These are phyloP conservation scores for Catocala fraxini DNA, from an alignment of 2,888 invertebrate species.

Conservation along the genomic window DNA sequence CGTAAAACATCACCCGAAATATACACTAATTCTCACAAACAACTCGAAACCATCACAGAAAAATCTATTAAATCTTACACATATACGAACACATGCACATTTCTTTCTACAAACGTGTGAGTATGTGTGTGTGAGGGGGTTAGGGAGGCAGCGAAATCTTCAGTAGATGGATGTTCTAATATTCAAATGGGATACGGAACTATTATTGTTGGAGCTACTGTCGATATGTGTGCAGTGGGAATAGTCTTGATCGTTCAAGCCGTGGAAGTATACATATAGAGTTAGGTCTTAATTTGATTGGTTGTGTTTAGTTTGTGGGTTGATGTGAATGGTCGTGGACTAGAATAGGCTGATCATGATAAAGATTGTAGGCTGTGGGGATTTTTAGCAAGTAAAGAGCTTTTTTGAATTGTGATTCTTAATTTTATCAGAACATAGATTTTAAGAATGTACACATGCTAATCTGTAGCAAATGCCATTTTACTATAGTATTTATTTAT, in stretches of 20 bases:
- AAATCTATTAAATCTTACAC: constrained; percentile 49
- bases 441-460: too few relatives aligned
- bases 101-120: constrained; percentile 39
- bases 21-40: constrained; percentile 25
- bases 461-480: too few relatives aligned
- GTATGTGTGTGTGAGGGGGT: constrained; percentile 52
- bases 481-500: too few relatives aligned
- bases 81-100: constrained; percentile 35
- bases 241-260: constrained; percentile 65
- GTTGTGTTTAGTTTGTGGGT: too few relatives aligned
- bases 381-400: too few relatives aligned
- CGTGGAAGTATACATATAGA: not conserved
- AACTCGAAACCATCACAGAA: constrained; percentile 45
- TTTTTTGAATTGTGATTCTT: too few relatives aligned
- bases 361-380: too few relatives aligned
- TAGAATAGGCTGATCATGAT: too few relatives aligned
- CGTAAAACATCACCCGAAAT: not conserved
- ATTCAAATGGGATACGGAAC: constrained; percentile 88
- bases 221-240: constrained; percentile 72
- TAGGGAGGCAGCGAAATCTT: constrained; percentile 76
- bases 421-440: too few relatives aligned
- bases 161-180: constrained; percentile 87
- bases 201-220: constrained; percentile 88
- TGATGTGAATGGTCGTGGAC: too few relatives aligned
- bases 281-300: too few relatives aligned